Evolutionary conservation across 2,113 vertebrate species (phyloP).

Genomic region (Colistium nudipinnis): DNA sequence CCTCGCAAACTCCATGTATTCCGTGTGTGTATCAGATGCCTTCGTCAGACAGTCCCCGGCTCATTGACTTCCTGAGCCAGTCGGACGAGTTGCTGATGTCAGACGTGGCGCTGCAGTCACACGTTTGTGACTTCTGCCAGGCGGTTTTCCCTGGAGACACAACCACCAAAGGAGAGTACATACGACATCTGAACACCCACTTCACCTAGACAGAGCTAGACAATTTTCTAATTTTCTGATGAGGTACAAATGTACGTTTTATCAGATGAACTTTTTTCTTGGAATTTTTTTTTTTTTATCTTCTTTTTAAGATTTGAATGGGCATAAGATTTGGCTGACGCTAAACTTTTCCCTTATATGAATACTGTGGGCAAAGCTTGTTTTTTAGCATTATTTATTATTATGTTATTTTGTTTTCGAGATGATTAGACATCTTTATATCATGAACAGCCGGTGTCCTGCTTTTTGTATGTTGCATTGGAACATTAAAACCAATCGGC

Average conservation of each 20-base stretch:
- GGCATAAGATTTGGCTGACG: too few species aligned
- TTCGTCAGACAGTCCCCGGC: slow-evolving; percentile 58
- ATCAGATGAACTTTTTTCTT: too few species aligned
- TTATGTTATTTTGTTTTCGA: neutral
- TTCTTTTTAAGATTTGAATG: neutral
- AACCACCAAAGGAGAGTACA: slow-evolving; percentile 74
- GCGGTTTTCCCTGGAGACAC: slow-evolving; percentile 77
- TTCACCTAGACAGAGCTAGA: slow-evolving; percentile 58
- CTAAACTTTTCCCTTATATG: neutral
- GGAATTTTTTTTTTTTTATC: neutral
- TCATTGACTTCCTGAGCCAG: slow-evolving; percentile 24
- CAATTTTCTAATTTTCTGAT: neutral
- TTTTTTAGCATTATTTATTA: neutral
- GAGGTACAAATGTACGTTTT: too few species aligned
- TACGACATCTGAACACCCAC: slow-evolving; percentile 79
- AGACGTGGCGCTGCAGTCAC: slow-evolving; percentile 74
- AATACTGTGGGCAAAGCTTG: neutral
- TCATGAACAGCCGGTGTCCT: neutral
- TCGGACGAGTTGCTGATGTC: slow-evolving; percentile 51
- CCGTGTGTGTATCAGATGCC: slow-evolving; percentile 65
- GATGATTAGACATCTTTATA: neutral
- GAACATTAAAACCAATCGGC: slow-evolving; percentile 29
- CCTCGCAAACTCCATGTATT: neutral
- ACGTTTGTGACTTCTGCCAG: slow-evolving; percentile 83
- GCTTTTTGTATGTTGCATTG: neutral